Base-by-base conservation (phyloP, 2,113 vertebrate genomes). In the Calyptommatus sinebrachiatus region DNA sequence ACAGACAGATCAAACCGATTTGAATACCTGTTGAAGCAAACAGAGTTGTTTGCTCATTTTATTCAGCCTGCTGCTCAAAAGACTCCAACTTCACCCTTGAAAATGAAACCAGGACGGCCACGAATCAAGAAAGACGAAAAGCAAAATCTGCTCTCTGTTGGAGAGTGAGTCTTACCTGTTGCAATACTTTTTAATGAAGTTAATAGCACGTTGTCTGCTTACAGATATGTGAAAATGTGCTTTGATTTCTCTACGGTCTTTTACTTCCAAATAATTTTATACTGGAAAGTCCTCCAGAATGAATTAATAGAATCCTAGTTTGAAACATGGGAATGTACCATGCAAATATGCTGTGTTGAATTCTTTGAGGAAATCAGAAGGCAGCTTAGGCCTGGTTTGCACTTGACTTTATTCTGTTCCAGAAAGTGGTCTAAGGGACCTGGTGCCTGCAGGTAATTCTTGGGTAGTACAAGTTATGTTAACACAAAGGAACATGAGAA, bases 41-140 rank as follows among this genome's bases (percentile, higher is more conserved):
- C 98, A 24, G 98, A 99, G 88, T 83, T 99, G 87, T 99, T 99
- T 92, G 98, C 98, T 88, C 98, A 99, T 92, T 99, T 99, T 92
- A 99, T 99, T 90, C 98, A 99, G 87, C 98, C 98, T 74, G 98
- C 98, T 76, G 98, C 98, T 86, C 98, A 99, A 92, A 99, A 99
- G 90, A 99, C 98, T 57, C 98, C 98, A 70, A 99, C 98, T 26
- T 99, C 98, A 71, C 98, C 98, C 60, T 93, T 99, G 85, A 99
- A 99, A 94, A 99, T 99, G 98, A 99, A 99, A 82, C 98, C 98
- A 4, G 98, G 98, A 8, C 97, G 98, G 12, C 98, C 98, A 79
- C 96, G 98, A 84, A 94, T 99, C 84, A 99, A 99, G 90, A 98
- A 98, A 80, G 98, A 99, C n/a, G 98, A 99, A 91, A 99, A 99